Percentiles rank a stretch among this genome's conserved stretches.
These are phyloP conservation scores for Drosophila nigritarsus DNA, from an alignment of 2,888 invertebrate species.

Conservation along the genomic window DNA sequence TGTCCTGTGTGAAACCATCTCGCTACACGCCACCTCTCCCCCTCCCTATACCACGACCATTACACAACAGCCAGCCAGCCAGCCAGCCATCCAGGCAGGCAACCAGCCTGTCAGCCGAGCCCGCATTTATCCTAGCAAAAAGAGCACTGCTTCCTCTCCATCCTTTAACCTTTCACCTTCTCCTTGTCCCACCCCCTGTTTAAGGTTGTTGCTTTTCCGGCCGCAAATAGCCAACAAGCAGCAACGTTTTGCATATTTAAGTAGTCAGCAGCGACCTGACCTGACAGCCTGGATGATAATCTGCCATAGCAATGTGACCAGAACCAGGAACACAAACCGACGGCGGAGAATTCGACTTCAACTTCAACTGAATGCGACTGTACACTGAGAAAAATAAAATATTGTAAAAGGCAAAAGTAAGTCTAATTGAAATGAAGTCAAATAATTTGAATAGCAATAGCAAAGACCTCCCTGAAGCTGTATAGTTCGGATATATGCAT, in stretches of 20 bases:
- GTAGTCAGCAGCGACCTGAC: conserved; percentile 66
- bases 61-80: conserved; percentile 12
- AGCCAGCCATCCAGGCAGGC: conserved; percentile 4
- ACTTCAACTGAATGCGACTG: conserved; percentile 35
- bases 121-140: conserved; percentile 58
- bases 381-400: conserved; percentile 21
- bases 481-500: too few species aligned
- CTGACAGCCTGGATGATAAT: conserved; percentile 74
- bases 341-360: conserved; percentile 41
- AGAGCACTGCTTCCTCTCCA: conserved; percentile 13
- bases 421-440: not conserved
- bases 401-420: not conserved
- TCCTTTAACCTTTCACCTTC: not conserved
- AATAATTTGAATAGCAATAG: not conserved
- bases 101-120: conserved; percentile 32
- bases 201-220: conserved; percentile 66
- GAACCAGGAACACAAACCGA: conserved; percentile 10
- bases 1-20: conserved; percentile 23
- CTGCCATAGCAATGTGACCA: conserved; percentile 74
- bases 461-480: too few species aligned
- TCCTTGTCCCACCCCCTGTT: not conserved
- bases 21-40: not conserved
- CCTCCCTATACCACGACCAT: not conserved
- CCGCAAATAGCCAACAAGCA: conserved; percentile 66
- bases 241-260: conserved; percentile 77